phyloP scores from a whole-genome alignment of 2,113 vertebrate species.

The Terrapene triunguis region DNA sequence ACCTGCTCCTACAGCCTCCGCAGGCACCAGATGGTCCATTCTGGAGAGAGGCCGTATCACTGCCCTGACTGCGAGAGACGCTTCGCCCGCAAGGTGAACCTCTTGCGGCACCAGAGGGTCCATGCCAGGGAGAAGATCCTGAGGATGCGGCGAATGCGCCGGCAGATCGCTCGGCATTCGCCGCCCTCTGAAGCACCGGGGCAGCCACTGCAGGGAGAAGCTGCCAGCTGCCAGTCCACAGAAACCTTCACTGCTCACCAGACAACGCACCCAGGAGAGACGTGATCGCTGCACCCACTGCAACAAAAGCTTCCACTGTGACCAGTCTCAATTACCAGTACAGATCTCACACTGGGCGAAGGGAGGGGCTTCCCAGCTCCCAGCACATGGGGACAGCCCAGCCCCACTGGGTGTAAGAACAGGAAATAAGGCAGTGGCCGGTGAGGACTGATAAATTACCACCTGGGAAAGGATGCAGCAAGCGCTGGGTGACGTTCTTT shows the following conservation, averaged over 20 bases:
- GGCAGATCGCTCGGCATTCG: accelerated
- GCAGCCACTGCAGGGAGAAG: accelerated
- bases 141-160: constrained; percentile 8
- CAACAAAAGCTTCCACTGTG: accelerated
- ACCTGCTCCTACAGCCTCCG: constrained; percentile 65
- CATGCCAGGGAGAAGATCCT: constrained; percentile 69
- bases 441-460: background rate
- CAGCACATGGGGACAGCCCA: accelerated
- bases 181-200: accelerated
- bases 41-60: constrained; percentile 62
- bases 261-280: accelerated
- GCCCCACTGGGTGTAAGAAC: background rate
- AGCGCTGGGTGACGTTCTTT: too few species aligned
- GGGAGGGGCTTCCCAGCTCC: accelerated
- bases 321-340: accelerated
- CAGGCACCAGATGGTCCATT: constrained; percentile 73
- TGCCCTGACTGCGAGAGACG: constrained; percentile 76
- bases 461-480: accelerated
- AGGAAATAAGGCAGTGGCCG: accelerated
- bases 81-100: constrained; percentile 76
- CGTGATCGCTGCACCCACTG: accelerated
- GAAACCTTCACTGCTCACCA: accelerated
- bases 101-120: constrained; percentile 77
- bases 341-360: accelerated
- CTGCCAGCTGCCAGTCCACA: accelerated